These are phyloP conservation scores for Eulemur rubriventer DNA, from an alignment of 2,797 vertebrate genomes.

Conservation along the genomic window DNA sequence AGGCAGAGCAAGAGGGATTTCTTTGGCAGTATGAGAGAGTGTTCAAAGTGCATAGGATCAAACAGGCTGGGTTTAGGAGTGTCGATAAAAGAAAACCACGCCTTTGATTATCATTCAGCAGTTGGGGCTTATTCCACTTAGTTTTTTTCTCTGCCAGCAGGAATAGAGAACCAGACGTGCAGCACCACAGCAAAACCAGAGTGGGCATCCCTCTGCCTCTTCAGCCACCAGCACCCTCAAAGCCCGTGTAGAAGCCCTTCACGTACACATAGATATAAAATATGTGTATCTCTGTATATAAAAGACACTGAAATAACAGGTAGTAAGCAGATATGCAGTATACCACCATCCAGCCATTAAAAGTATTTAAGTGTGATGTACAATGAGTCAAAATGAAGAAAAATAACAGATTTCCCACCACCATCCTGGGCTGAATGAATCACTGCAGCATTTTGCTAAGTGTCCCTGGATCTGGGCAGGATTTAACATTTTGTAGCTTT, in stretches of 20 bases:
- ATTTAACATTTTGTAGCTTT: not conserved
- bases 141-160: not conserved
- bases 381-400: not conserved
- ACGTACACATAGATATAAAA: too few relatives aligned
- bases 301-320: not conserved
- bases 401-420: not conserved
- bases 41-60: not conserved
- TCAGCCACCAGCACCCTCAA: not conserved
- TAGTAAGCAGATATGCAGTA: not conserved
- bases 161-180: not conserved
- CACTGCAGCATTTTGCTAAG: not conserved
- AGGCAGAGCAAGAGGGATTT: conserved; percentile 11
- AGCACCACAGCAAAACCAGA: not conserved
- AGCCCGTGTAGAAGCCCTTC: not conserved
- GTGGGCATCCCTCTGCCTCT: not conserved
- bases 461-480: not conserved
- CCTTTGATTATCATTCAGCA: not conserved
- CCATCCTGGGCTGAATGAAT: not conserved
- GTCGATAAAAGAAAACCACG: not conserved
- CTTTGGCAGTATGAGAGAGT: not conserved
- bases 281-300: not conserved
- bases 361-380: not conserved
- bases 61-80: not conserved
- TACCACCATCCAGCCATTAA: not conserved
- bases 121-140: not conserved